These are phyloP conservation scores for Stenotaenia linearis DNA, from an alignment of 2,888 invertebrate genomes.

Conservation along the genomic window DNA sequence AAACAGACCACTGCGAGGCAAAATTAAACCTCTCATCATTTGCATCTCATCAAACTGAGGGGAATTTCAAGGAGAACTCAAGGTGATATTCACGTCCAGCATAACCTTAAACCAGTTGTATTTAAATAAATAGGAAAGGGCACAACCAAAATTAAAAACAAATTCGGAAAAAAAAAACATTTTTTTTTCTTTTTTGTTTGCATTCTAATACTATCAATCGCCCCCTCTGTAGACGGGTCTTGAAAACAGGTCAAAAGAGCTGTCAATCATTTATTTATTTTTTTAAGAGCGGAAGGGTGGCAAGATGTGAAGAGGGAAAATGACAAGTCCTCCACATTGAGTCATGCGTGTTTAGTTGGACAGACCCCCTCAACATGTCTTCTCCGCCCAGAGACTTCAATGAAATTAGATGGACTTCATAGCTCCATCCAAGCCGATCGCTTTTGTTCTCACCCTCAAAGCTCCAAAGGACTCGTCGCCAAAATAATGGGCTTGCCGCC, in stretches of 20 bases:
- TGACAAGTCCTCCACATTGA: slow-evolving; percentile 17
- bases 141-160: no score
- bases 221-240: not conserved
- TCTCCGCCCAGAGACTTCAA: slow-evolving; percentile 15
- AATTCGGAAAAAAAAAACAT: no score
- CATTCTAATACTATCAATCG: not conserved
- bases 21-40: not conserved
- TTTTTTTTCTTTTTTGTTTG: not conserved
- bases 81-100: not conserved
- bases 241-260: not conserved
- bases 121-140: not conserved
- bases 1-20: not conserved
- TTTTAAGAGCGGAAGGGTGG: not conserved
- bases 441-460: slow-evolving; percentile 17
- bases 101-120: not conserved
- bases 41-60: not conserved
- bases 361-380: not conserved
- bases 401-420: slow-evolving; percentile 30
- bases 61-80: not conserved
- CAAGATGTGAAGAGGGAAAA: not conserved
- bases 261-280: not conserved
- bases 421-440: not conserved
- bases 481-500: slow-evolving; percentile 27
- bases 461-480: not conserved
- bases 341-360: slow-evolving; percentile 1